These are phyloP conservation scores for Scophthalmus maximus DNA, from an alignment of 2,113 vertebrate genomes.

Conservation along the genomic window DNA sequence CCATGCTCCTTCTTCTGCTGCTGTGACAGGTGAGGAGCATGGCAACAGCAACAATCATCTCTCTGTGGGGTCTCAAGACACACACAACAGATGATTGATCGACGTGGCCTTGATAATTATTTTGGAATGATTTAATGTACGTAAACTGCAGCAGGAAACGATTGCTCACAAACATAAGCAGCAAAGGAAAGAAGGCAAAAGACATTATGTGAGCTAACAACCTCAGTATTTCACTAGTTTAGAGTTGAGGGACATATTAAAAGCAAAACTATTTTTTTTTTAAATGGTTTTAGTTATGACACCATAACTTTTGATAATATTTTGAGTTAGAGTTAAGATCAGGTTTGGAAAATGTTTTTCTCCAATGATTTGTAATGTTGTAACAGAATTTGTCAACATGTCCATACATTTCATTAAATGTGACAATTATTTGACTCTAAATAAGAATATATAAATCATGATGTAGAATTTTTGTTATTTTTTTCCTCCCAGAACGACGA, in stretches of 20 bases:
- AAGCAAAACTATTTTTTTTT: neutral
- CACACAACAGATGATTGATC: neutral
- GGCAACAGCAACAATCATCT: no score
- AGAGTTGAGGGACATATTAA: neutral
- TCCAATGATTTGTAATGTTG: no score
- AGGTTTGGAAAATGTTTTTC: no score
- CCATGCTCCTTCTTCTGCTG: slow-evolving; percentile 92
- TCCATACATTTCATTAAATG: no score
- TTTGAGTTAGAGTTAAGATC: no score
- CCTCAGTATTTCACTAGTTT: neutral
- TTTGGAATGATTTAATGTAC: neutral
- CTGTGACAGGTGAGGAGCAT: slow-evolving; percentile 83
- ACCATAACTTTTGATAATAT: no score
- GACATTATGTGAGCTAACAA: neutral
- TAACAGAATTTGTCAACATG: neutral
- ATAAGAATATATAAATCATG: neutral
- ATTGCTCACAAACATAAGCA: neutral
- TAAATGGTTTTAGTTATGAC: no score
- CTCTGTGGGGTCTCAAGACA: neutral
- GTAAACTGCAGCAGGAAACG: neutral
- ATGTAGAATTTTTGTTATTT: neutral
- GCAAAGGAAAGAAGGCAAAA: no score
- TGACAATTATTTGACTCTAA: neutral
- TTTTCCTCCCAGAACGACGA: slow-evolving; percentile 77
- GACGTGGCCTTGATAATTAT: neutral